Evolutionary conservation across 2,888 invertebrate genomes (phyloP).

Genomic region (Heliconius charithonia): DNA sequence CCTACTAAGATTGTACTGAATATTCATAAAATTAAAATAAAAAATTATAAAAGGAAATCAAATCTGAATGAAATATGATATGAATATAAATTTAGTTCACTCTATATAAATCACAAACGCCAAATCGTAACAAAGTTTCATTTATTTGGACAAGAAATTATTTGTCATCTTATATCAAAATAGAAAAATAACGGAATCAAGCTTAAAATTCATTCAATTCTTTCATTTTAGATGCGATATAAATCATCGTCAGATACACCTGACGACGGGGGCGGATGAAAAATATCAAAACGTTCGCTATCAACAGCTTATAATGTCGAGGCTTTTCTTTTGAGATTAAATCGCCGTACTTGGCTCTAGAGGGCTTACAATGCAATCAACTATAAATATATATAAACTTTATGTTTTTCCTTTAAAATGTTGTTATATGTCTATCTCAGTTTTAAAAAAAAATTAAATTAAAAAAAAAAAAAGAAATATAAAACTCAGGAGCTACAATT

Average conservation of each 20-base stretch:
- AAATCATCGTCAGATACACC: constrained; percentile 79
- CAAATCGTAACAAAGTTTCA: neutral
- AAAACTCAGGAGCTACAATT: neutral
- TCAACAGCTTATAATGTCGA: constrained; percentile 44
- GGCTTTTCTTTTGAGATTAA: constrained; percentile 40
- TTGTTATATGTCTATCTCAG: neutral
- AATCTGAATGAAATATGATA: neutral
- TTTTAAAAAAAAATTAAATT: too few species aligned
- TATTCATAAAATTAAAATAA: neutral
- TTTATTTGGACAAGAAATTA: constrained; percentile 29
- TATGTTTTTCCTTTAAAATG: neutral
- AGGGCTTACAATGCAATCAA: constrained; percentile 7
- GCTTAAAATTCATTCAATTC: constrained; percentile 65
- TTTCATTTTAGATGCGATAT: constrained; percentile 65
- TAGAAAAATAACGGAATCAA: constrained; percentile 58
- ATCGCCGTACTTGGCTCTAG: constrained; percentile 6
- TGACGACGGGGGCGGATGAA: constrained; percentile 67
- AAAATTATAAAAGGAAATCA: neutral
- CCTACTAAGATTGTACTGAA: neutral
- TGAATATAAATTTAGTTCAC: neutral
- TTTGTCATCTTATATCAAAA: constrained; percentile 40
- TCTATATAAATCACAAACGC: neutral
- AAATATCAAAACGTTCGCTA: constrained; percentile 63
- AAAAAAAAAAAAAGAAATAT: too few species aligned
- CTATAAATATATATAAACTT: neutral